Conservation (phyloP, 2,888 invertebrate species). For the Therioaphis trifolii region DNA sequence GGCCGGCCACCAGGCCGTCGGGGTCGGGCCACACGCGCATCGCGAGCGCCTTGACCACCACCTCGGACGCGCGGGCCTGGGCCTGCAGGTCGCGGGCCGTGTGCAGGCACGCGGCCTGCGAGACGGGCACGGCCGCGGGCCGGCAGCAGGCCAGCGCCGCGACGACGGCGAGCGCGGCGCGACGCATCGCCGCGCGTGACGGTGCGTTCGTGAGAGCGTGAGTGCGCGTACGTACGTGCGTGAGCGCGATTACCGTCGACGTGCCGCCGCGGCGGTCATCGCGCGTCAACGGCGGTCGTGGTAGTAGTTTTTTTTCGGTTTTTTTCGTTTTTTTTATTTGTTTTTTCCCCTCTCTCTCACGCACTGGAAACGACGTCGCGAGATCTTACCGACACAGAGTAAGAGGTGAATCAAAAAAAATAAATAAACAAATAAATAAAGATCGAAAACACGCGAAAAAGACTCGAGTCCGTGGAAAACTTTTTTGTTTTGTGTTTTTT, state of each 20-base stretch:
- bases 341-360: no score
- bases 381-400: no score
- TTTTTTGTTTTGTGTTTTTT: no score
- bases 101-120: slow-evolving; percentile 41
- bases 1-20: slow-evolving; percentile 64
- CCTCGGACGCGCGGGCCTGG: slow-evolving; percentile 72
- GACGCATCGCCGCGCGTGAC: slow-evolving; percentile 23
- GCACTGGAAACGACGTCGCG: no score
- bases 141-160: slow-evolving; percentile 47
- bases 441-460: no score
- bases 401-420: no score
- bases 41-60: slow-evolving; percentile 74
- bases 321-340: no score
- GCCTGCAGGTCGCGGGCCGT: slow-evolving; percentile 69
- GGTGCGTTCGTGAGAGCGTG: background rate
- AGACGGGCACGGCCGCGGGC: slow-evolving; percentile 66
- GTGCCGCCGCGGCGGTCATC: background rate
- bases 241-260: background rate
- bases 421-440: no score
- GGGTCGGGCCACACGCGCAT: slow-evolving; percentile 66
- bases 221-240: background rate
- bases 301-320: no score
- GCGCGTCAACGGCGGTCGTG: no score
- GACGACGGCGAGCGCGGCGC: background rate
- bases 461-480: no score